Evolutionary conservation across 2,888 invertebrate genomes (phyloP).

Genomic region (Eurytoma adleriae): DNA sequence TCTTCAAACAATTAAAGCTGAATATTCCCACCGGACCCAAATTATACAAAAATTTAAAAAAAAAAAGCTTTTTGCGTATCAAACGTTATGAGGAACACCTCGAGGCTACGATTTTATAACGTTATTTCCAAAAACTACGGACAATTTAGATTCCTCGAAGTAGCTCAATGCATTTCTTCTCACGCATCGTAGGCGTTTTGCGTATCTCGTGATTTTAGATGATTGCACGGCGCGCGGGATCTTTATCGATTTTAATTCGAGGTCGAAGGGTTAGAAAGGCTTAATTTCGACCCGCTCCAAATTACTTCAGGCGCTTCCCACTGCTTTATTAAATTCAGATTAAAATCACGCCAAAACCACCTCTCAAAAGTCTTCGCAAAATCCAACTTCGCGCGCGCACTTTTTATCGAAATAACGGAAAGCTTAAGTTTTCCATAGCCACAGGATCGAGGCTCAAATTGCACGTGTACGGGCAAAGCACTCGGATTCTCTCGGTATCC

Average conservation of each 20-base stretch:
- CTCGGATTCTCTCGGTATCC: too few relatives aligned
- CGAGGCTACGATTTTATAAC: not conserved
- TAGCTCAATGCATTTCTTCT: slow-evolving; percentile 36
- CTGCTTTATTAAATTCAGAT: not conserved
- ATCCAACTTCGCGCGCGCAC: too few relatives aligned
- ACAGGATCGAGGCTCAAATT: too few relatives aligned
- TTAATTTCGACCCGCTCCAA: slow-evolving; percentile 3
- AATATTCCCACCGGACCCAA: too few relatives aligned
- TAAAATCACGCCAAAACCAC: not conserved
- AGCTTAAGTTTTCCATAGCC: too few relatives aligned
- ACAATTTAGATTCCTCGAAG: slow-evolving; percentile 30
- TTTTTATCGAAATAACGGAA: too few relatives aligned
- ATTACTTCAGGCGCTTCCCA: not conserved
- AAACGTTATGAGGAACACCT: not conserved
- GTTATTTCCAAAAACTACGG: not conserved
- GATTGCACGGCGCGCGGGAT: slow-evolving; percentile 14
- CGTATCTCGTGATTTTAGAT: slow-evolving; percentile 43
- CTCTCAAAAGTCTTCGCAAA: not conserved
- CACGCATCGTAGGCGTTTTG: slow-evolving; percentile 27
- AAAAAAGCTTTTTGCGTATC: not conserved
- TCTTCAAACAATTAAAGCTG: not conserved
- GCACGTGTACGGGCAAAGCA: too few relatives aligned
- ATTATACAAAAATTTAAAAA: not conserved
- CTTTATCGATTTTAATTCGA: slow-evolving; percentile 33
- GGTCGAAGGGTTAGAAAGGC: slow-evolving; percentile 7